Evolutionary conservation across 2,113 vertebrate genomes (phyloP).

Genomic region (Callocephalon fimbriatum): DNA sequence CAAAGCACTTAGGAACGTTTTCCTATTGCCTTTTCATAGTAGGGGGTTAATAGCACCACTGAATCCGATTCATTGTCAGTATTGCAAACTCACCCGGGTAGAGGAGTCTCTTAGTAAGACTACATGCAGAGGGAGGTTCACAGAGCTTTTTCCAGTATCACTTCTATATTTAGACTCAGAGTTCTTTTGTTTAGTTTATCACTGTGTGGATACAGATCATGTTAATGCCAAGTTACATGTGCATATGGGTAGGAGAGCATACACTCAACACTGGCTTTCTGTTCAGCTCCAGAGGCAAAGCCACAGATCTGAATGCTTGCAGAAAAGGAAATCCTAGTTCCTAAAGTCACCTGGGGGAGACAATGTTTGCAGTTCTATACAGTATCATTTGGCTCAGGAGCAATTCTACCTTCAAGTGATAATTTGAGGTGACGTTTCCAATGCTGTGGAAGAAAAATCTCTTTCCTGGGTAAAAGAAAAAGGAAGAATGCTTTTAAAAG

Average conservation of each 20-base stretch:
- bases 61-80: neutral
- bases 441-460: conserved; percentile 24
- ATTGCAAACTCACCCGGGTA: accelerated
- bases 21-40: neutral
- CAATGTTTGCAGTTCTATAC: neutral
- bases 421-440: conserved; percentile 37
- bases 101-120: neutral
- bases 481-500: neutral
- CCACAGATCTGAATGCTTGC: neutral
- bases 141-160: neutral
- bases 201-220: neutral
- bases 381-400: conserved; percentile 16
- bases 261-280: neutral
- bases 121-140: neutral
- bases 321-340: neutral
- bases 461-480: neutral
- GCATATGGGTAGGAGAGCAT: conserved; percentile 29
- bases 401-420: neutral
- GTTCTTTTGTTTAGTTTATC: neutral
- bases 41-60: neutral
- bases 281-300: conserved; percentile 3
- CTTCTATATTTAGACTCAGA: neutral
- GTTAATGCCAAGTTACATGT: neutral
- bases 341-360: conserved; percentile 19
- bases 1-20: neutral